Evolutionary conservation across 2,113 vertebrate species (phyloP), one percentile per base, ranked within the genome.

Genomic region (Peromyscus maniculatus): DNA sequence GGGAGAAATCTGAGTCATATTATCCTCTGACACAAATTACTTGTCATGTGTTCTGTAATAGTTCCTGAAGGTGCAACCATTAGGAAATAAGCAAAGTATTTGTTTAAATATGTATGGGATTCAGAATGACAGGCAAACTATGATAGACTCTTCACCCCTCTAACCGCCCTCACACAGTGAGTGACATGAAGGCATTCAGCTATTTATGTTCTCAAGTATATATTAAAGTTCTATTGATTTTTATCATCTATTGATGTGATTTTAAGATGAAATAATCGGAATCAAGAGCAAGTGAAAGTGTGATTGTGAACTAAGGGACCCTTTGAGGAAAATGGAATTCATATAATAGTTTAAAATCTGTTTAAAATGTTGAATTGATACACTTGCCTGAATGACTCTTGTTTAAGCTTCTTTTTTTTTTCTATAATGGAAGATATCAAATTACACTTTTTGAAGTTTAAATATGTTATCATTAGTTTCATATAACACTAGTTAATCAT

Each of bases 141-240:
- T 52, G 10, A 2, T 55, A 19, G 12, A 16, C 19, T 55, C 31
- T 52, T 24, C 6, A 46, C n/a, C 64, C 16, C 7, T 17, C 52
- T 8, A 52, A 52, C 7, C 0, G n/a, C n/a, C n/a, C n/a, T n/a
- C n/a, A n/a, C n/a, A n/a, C 59, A 75, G 0, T 43, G 3, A 64
- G 0, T 22, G 5, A 69, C 66, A 39, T 7, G 16, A 64, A 89
- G 66, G 4, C 7, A 39, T 66, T 49, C 7, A 52, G 69, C 74
- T 93, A 66, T n/a, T 59, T 36, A 55, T 89, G 55, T 78, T 93
- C 5, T 91, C 74, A 4, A 75, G 4, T 64, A 28, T 36, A 67
- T 4, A 46, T 72, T 59, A 7, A 69, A 78, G 72, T 72, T 86
- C 52, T 92, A 17, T 89, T 11, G 19, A 33, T 22, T 82, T 91